Evolutionary conservation across 2,113 vertebrate genomes (phyloP), one percentile per base, ranked within the genome.

Genomic region (Salminus brasiliensis): DNA sequence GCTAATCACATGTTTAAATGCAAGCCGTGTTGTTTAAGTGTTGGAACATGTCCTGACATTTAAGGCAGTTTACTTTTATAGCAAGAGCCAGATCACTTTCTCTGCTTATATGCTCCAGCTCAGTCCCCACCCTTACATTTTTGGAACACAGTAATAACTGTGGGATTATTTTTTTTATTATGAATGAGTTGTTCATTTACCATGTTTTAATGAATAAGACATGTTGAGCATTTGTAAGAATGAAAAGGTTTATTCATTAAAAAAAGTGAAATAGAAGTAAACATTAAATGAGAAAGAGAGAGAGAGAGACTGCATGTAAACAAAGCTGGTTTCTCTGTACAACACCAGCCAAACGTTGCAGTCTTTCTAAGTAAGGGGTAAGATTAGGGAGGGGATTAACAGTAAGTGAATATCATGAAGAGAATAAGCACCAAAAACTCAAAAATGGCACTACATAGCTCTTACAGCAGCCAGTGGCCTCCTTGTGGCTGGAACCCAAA

Each of bases 291-390:
- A 52, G 21, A 32, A 78, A 85, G 78, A 57, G 62, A n/a, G 15
- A 83, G 53, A 79, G 57, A 72, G 65, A 73, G 84, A 88, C 3
- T 89, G 93, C 90, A 81, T 92, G 96, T 97, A 97, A 98, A 97
- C 95, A 91, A 84, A 93, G 94, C 94, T 93, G 93, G 96, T 94
- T 97, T 97, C 95, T 98, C 96, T 97, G 96, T 97, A 97, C 95
- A 91, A 97, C 96, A 96, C 96, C 95, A 94, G 89, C 95, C 94
- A 95, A 92, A 88, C 88, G 89, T 90, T 85, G 92, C 93, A 90
- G 80, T 68, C 86, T 62, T 77, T 78, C 80, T 30, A 79, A 29
- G 53, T n/a, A 30, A 62, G 55, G 63, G 72, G 63, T 85, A 47
- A 83, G 73, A 77, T 80, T 84, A 89, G 80, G 75, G 80, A 87